Percentiles rank a stretch among this genome's conserved stretches.
Evolutionary conservation across 2,797 vertebrate species (phyloP).

Genomic region (Siniperca undulata): DNA sequence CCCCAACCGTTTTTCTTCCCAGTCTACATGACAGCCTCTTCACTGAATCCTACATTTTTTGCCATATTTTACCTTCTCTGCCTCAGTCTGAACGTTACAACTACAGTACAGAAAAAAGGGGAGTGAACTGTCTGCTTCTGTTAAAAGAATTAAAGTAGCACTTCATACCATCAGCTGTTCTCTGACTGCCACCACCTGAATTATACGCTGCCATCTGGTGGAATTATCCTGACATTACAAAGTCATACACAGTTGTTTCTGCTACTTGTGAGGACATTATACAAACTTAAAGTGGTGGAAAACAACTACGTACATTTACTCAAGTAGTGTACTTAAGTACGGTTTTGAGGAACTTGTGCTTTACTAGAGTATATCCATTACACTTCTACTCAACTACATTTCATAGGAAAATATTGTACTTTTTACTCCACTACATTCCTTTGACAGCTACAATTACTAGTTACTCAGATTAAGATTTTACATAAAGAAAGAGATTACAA

Average conservation of each 20-base stretch:
- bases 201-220: slow-evolving; percentile 64
- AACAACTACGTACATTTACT: not conserved
- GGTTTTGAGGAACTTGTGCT: not conserved
- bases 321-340: not conserved
- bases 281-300: not conserved
- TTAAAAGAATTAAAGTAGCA: not conserved
- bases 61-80: not conserved
- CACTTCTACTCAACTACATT: not conserved
- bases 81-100: not conserved
- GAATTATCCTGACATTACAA: not conserved
- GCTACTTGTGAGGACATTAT: not conserved
- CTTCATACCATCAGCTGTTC: not conserved
- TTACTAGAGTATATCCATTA: not conserved
- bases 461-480: too few relatives aligned
- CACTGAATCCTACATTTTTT: not conserved
- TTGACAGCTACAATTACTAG: not conserved
- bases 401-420: too few relatives aligned
- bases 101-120: not conserved
- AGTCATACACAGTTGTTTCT: not conserved
- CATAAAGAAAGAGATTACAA: too few relatives aligned
- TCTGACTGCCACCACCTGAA: not conserved
- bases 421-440: not conserved
- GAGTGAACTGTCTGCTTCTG: not conserved
- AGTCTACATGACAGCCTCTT: not conserved
- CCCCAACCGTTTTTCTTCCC: not conserved